phyloP scores from a whole-genome alignment of 2,888 invertebrate species.

The Meandrusa payeni region DNA sequence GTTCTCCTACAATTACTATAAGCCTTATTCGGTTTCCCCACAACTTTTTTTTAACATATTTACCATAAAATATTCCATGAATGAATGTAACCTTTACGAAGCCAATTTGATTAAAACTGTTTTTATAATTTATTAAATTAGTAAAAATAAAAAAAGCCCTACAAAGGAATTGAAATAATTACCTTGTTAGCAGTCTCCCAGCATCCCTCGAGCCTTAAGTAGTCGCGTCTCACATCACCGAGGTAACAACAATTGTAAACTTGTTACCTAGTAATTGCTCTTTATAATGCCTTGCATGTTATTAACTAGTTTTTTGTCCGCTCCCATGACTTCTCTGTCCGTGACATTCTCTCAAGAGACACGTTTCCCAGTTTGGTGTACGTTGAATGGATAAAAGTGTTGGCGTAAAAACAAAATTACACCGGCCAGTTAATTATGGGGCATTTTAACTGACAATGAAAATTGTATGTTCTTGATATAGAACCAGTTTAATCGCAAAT shows the following conservation, averaged over 20 bases:
- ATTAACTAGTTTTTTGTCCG: constrained; percentile 21
- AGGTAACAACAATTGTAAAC: not conserved
- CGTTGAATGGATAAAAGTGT: not conserved
- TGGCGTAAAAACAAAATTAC: constrained; percentile 17
- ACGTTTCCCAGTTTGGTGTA: constrained; percentile 14
- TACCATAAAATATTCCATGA: no score
- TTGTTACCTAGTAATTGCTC: constrained; percentile 8
- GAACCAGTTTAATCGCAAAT: no score
- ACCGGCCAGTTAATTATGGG: constrained; percentile 10
- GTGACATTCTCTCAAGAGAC: not conserved
- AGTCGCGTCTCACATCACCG: constrained; percentile 1
- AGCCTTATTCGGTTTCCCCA: no score
- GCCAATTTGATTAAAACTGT: no score
- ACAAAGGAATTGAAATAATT: not conserved
- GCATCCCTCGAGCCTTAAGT: not conserved
- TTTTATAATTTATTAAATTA: not conserved
- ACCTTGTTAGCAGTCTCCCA: constrained; percentile 1
- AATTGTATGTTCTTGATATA: no score
- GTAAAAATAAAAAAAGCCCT: not conserved
- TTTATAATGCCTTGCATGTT: constrained; percentile 18
- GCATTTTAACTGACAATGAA: constrained; percentile 15
- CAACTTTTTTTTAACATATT: no score
- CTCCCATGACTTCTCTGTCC: not conserved
- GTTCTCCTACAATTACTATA: no score
- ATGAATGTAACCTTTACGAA: no score